Percentiles rank a stretch among this genome's conserved stretches.
These are phyloP conservation scores for Pantherophis guttatus DNA, from an alignment of 2,113 vertebrate species.

Conservation along the genomic window DNA sequence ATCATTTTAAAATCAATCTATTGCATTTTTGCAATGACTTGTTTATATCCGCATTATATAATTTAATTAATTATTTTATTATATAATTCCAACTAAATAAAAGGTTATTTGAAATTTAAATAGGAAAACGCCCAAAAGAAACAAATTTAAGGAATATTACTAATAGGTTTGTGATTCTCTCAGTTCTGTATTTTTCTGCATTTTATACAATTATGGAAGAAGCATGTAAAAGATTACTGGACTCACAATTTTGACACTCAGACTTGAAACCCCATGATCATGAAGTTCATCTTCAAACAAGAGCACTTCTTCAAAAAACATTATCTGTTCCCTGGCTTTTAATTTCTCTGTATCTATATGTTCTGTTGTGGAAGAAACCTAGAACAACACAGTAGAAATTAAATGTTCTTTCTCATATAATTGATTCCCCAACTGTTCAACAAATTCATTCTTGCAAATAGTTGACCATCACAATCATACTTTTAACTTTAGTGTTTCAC, in stretches of 20 bases:
- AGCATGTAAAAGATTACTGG: conserved; percentile 7
- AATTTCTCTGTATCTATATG: conserved; percentile 93
- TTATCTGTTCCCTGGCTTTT: conserved; percentile 92
- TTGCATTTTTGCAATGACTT: not conserved
- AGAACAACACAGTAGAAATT: conserved; percentile 23
- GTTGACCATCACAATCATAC: conserved; percentile 55
- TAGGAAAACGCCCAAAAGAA: not conserved
- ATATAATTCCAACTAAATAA: too few relatives aligned
- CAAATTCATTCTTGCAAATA: not conserved
- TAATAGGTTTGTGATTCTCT: not conserved
- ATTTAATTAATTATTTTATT: not conserved
- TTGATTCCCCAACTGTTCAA: not conserved
- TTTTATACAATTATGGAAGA: not conserved
- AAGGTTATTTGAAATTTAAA: not conserved
- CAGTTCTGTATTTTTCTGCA: not conserved
- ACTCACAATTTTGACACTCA: conserved; percentile 95
- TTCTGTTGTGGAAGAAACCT: conserved; percentile 86
- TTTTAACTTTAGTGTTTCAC: conserved; percentile 80
- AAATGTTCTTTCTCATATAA: not conserved
- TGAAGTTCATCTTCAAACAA: conserved; percentile 97
- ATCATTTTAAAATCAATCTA: not conserved
- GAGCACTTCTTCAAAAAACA: conserved; percentile 96
- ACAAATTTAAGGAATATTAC: not conserved
- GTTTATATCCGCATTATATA: not conserved
- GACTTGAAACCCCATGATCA: conserved; percentile 94